A percentile compares a stretch with the other conserved stretches of the same genome.
Conservation (phyloP, 2,888 invertebrate genomes). For the Blastobasis adustella region DNA sequence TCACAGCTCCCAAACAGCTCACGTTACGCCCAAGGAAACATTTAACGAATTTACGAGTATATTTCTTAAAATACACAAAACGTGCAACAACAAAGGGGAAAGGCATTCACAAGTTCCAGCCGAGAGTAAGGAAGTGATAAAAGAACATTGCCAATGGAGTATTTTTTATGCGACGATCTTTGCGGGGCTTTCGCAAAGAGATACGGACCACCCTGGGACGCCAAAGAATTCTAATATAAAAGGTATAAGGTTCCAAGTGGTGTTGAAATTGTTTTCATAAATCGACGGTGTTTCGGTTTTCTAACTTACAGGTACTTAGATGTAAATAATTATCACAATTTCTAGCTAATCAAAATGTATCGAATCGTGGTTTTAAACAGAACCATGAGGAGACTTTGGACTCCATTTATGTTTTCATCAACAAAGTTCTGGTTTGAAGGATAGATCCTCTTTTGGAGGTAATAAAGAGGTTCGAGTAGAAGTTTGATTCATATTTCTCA, state of each 20-base stretch:
- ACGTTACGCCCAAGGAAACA: conserved; percentile 35
- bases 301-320: too few species aligned
- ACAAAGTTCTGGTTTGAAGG: conserved; percentile 17
- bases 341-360: too few species aligned
- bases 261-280: too few species aligned
- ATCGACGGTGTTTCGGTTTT: too few species aligned
- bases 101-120: conserved; percentile 36
- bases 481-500: too few species aligned
- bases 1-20: conserved; percentile 26
- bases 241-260: too few species aligned
- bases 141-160: conserved; percentile 30
- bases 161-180: conserved; percentile 17
- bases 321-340: too few species aligned
- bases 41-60: conserved; percentile 47
- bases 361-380: too few species aligned
- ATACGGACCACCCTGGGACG: too few species aligned
- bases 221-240: too few species aligned
- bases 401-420: background rate
- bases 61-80: conserved; percentile 40
- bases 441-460: conserved; percentile 11
- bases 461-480: too few species aligned
- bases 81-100: conserved; percentile 23
- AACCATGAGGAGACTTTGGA: too few species aligned
- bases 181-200: background rate
- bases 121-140: conserved; percentile 33